Conservation (phyloP, 1,140 invertebrate species). For the Caenorhabditis tropicalis region DNA sequence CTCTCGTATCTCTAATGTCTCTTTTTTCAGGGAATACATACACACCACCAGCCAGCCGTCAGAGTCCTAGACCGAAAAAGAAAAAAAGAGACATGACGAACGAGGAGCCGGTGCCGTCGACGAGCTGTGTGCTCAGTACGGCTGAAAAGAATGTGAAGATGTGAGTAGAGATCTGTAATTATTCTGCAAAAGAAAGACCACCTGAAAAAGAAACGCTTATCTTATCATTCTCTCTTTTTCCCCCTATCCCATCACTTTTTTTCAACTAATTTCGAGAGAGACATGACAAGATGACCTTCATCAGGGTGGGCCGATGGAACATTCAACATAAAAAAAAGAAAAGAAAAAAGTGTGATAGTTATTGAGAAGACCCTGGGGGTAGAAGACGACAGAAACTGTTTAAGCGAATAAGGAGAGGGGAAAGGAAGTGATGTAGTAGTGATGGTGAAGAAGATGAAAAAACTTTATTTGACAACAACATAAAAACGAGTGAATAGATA, state of each 20-base stretch:
- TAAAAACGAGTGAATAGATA: neutral
- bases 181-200: neutral
- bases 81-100: neutral
- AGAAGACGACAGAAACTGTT: conserved; percentile 3
- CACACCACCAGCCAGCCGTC: too few relatives aligned
- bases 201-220: neutral
- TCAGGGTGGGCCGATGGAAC: neutral
- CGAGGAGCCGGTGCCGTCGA: conserved; percentile 21
- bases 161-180: neutral
- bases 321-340: neutral
- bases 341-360: conserved; percentile 3
- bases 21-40: neutral
- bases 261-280: neutral
- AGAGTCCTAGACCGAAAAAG: neutral
- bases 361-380: too few relatives aligned
- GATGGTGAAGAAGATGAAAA: neutral
- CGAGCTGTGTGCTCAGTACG: conserved; percentile 15
- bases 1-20: neutral
- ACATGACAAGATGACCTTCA: conserved; percentile 17
- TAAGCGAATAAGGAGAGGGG: conserved; percentile 72
- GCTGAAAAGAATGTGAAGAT: conserved; percentile 6
- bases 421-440: neutral
- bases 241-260: neutral
- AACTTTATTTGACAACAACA: neutral
- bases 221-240: conserved; percentile 29